Evolutionary conservation across 2,888 invertebrate species (phyloP), one percentile per base, ranked within the genome.

Genomic region (Himalopsyche anomala): DNA sequence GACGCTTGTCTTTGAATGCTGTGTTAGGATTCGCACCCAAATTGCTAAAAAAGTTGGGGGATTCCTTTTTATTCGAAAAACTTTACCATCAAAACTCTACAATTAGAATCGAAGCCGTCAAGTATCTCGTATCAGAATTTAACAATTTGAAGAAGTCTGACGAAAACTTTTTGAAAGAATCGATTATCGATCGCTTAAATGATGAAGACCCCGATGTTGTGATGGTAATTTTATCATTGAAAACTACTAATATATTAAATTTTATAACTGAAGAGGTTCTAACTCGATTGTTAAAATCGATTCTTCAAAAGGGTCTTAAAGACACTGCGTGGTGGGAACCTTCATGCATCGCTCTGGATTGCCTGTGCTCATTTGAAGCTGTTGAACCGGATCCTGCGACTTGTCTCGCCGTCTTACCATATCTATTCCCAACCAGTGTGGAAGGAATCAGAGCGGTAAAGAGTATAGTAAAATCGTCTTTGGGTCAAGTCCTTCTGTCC

Each of bases 81-180:
- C 91, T 98, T 0, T 96, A 96, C 89, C 96, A 98, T 91, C 92
- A 95, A 0, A 95, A 94, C 89, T 91, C 95, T 0, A 91, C 94
- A 81, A 92, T 96, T 84, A 94, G 98, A 88, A 91, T 94, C 3
- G 92, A 94, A 89, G 97, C 96, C 0, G 92, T 97, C 0, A 92
- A 94, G 89, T 94, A 94, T 88, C 91, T 98, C 12, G 91, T 94
- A 0, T 92, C 94, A 87, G 93, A 94, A 88, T 94, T 93, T 89
- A 89, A 92, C 12, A 89, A 90, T 36, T 90, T 95, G 36, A 92
- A 92, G 89, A 91, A 92, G 0, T 93, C 93, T 79, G 93, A 95
- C 89, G 90, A 92, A 51, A 94, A 94, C n/a, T 93, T 95, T 89
- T 91, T 96, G 0, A 94, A 94, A 88, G 94, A 94, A 83, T 94